phyloP scores from a whole-genome alignment of 2,113 vertebrate species.

The Vidua chalybeata region DNA sequence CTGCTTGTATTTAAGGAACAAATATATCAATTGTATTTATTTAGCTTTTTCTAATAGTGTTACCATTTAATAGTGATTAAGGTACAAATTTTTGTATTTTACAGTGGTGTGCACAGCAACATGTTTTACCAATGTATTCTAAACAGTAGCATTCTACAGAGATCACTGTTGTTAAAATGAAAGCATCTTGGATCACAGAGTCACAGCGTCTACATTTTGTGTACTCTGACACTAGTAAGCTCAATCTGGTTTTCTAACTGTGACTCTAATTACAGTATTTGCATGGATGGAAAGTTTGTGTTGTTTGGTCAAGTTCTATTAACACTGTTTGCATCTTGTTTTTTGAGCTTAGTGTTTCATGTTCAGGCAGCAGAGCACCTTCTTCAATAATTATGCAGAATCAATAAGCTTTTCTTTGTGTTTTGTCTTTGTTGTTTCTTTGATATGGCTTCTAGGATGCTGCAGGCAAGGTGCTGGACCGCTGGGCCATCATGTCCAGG shows the following conservation, averaged over 20 bases:
- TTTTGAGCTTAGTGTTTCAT: constrained; percentile 73
- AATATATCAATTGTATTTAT: constrained; percentile 19
- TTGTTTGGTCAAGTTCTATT: constrained; percentile 56
- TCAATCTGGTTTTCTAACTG: constrained; percentile 65
- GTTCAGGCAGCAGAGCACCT: constrained; percentile 74
- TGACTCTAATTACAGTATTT: constrained; percentile 74
- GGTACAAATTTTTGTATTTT: constrained; percentile 32
- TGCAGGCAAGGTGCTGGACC: constrained; percentile 99
- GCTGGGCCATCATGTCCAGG: constrained; percentile 99
- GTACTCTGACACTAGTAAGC: constrained; percentile 74
- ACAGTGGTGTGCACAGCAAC: constrained; percentile 52
- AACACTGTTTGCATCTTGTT: constrained; percentile 70
- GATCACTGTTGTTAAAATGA: constrained; percentile 64
- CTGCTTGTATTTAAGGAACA: constrained; percentile 16
- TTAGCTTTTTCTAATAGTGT: constrained; percentile 24
- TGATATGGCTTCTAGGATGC: constrained; percentile 91
- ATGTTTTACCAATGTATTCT: constrained; percentile 67
- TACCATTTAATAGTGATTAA: constrained; percentile 43
- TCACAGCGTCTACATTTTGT: constrained; percentile 66
- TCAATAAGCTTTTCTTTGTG: constrained; percentile 89
- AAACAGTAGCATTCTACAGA: constrained; percentile 60
- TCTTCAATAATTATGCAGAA: constrained; percentile 85
- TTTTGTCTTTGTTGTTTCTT: constrained; percentile 90
- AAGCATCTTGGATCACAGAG: constrained; percentile 71
- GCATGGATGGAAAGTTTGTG: constrained; percentile 72